A percentile compares a stretch with the other conserved stretches of the same genome.
phyloP scores from a whole-genome alignment of 2,888 invertebrate genomes.

The Torymus aiolomorphi region DNA sequence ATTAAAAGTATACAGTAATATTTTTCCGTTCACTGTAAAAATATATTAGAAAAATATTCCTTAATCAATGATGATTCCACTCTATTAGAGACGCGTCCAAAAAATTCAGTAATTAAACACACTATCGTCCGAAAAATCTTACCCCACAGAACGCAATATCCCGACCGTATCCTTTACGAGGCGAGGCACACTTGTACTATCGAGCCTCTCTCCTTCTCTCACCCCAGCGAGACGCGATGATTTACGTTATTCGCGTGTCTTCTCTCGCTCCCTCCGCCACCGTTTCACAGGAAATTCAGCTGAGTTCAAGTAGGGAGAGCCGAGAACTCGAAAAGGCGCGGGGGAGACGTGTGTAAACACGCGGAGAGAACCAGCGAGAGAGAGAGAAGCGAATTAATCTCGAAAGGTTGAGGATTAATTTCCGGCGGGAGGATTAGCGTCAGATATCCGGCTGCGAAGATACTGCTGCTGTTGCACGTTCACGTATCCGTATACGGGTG shows the following conservation, averaged over 20 bases:
- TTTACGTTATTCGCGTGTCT: slow-evolving; percentile 38
- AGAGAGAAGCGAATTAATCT: slow-evolving; percentile 61
- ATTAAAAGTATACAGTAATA: too few relatives aligned
- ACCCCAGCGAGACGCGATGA: neutral
- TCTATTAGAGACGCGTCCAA: neutral
- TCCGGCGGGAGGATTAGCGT: slow-evolving; percentile 66
- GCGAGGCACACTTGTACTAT: neutral
- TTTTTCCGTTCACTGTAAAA: too few relatives aligned
- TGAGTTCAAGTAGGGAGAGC: slow-evolving; percentile 58
- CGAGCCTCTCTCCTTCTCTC: slow-evolving; percentile 5
- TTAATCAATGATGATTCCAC: too few relatives aligned
- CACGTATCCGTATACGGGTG: slow-evolving; percentile 11
- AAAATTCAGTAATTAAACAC: slow-evolving; percentile 22
- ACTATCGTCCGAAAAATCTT: slow-evolving; percentile 20
- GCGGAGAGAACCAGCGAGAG: neutral
- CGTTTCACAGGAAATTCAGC: neutral
- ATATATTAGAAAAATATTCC: too few relatives aligned
- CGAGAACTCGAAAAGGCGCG: too few relatives aligned
- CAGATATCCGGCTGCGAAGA: slow-evolving; percentile 60
- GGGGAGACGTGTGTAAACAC: slow-evolving; percentile 26
- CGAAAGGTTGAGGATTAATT: slow-evolving; percentile 67
- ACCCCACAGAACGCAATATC: slow-evolving; percentile 40
- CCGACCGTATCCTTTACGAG: slow-evolving; percentile 15
- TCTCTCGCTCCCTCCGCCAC: too few relatives aligned
- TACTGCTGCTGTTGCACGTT: too few relatives aligned